A percentile compares a stretch with the other conserved stretches of the same genome.
Conservation (phyloP, 2,113 vertebrate species). For the Ceyx melanurus region DNA sequence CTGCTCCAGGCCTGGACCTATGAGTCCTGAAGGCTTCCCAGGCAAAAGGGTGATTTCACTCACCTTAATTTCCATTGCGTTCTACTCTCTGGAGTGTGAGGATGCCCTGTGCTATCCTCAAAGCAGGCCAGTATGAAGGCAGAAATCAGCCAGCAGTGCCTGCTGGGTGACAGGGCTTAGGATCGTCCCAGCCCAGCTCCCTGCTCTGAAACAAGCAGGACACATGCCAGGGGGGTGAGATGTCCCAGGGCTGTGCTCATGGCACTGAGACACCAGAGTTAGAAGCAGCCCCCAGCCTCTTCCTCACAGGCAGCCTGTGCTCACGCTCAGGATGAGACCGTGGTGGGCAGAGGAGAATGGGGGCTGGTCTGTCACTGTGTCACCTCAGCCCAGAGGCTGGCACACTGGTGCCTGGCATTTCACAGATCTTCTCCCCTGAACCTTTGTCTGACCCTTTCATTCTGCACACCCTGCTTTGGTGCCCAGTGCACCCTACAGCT, state of each 20-base stretch:
- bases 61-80: background rate
- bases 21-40: background rate
- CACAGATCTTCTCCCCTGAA: background rate
- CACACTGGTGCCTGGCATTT: background rate
- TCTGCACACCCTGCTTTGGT: background rate
- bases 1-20: background rate
- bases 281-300: background rate
- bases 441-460: background rate
- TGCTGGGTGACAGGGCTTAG: background rate
- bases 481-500: too few relatives aligned
- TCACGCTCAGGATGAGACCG: conserved; percentile 47
- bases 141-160: background rate
- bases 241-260: background rate
- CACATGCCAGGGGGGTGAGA: background rate
- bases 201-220: background rate
- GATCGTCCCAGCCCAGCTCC: background rate
- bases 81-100: accelerated
- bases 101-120: background rate
- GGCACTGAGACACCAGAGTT: accelerated
- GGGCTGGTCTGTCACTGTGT: conserved; percentile 4
- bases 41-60: background rate
- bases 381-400: background rate
- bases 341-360: conserved; percentile 44
- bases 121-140: background rate
- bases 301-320: background rate